A percentile compares a stretch with the other conserved stretches of the same genome.
phyloP scores from a whole-genome alignment of 37 sponge, comb jelly and placozoan genomes.

The Diacarnus erythraeanus region DNA sequence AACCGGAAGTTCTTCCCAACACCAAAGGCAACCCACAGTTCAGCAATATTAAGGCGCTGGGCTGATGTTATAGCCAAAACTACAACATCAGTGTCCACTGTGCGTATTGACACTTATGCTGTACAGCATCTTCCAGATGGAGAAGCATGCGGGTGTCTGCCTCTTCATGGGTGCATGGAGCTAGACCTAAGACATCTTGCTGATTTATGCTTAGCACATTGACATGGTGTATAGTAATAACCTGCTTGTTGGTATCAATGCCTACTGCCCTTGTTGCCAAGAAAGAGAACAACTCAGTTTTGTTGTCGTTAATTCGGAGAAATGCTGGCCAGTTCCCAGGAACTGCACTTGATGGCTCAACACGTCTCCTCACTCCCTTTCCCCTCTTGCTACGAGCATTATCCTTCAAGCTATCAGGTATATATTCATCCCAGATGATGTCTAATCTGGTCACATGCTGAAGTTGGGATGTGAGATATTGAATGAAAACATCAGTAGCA shows the following conservation, averaged over 20 bases:
- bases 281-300: constrained; percentile 4
- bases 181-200: constrained; percentile 1
- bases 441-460: constrained; percentile 28
- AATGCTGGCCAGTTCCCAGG: constrained; percentile 31
- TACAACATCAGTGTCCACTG: constrained; percentile 33
- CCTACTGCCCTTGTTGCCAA: neutral
- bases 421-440: constrained; percentile 33
- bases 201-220: neutral
- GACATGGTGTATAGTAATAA: neutral
- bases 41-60: neutral
- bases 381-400: constrained; percentile 35
- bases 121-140: constrained; percentile 28
- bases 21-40: constrained; percentile 40
- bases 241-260: constrained; percentile 14
- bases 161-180: constrained; percentile 25
- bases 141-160: constrained; percentile 32
- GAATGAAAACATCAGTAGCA: constrained; percentile 11
- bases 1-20: constrained; percentile 26
- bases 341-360: constrained; percentile 10
- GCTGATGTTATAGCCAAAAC: constrained; percentile 26
- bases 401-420: constrained; percentile 11
- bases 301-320: neutral
- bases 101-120: constrained; percentile 14
- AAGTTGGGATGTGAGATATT: constrained; percentile 20
- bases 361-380: constrained; percentile 36